Conservation (phyloP, 2,113 vertebrate species). For the Pedionomus torquatus region DNA sequence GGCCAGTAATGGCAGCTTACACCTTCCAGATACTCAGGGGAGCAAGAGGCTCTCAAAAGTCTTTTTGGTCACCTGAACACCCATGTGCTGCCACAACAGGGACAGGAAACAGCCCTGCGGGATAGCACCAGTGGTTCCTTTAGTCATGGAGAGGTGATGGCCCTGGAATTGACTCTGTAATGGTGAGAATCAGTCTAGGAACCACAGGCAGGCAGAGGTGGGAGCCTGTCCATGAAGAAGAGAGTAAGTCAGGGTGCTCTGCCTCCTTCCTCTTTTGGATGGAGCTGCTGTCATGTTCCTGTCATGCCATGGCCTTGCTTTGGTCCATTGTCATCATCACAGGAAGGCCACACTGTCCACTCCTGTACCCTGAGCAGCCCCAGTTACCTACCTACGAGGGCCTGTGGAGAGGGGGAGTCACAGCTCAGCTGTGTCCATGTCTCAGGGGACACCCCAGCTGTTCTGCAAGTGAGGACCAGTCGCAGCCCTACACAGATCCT, state of each 20-base stretch:
- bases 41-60: neutral
- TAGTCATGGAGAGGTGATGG: too few relatives aligned
- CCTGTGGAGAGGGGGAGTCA: neutral
- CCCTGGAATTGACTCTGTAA: neutral
- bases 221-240: neutral
- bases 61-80: neutral
- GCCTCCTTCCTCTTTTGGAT: neutral
- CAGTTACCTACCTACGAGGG: neutral
- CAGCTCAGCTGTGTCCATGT: neutral
- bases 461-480: neutral
- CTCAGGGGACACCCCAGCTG: rapidly evolving
- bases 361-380: rapidly evolving
- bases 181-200: neutral
- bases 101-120: neutral
- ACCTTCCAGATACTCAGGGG: neutral
- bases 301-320: neutral
- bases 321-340: neutral
- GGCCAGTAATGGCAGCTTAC: neutral
- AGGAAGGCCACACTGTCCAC: neutral
- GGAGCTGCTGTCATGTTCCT: neutral
- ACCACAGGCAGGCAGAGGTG: neutral
- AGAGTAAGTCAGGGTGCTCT: neutral
- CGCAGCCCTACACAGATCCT: rapidly evolving
- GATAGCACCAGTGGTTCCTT: neutral
- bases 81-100: rapidly evolving